These are phyloP conservation scores for Puma concolor DNA, from an alignment of 2,113 vertebrate species.

Conservation along the genomic window DNA sequence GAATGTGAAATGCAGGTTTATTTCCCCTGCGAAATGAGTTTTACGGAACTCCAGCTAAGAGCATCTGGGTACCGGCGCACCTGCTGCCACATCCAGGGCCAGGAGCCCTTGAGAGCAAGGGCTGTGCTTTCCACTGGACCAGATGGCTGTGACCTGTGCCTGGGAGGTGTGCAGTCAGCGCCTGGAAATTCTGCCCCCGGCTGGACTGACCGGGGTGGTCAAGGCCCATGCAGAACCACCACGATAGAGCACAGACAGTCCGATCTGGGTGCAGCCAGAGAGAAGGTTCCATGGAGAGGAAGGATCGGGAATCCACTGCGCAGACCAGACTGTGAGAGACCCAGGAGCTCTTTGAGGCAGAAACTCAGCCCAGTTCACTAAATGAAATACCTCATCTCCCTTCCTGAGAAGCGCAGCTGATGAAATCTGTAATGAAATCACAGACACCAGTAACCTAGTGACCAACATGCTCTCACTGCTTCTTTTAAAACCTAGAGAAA, in stretches of 20 bases:
- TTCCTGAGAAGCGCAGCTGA: neutral
- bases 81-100: neutral
- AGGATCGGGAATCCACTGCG: too few species aligned
- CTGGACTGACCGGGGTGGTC: too few species aligned
- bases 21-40: neutral
- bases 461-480: neutral
- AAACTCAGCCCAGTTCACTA: too few species aligned
- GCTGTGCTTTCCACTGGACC: accelerated
- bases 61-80: accelerated
- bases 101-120: neutral
- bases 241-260: accelerated
- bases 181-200: neutral
- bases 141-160: accelerated
- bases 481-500: neutral
- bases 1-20: neutral
- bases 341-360: neutral
- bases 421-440: neutral
- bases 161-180: neutral
- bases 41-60: too few species aligned
- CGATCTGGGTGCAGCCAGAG: neutral
- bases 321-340: too few species aligned
- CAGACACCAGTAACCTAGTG: neutral
- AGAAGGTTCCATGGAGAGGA: neutral
- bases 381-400: too few species aligned
- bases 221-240: neutral